These are phyloP conservation scores for Sycobia sp. DNA, from an alignment of 1,140 invertebrate species.

Conservation along the genomic window DNA sequence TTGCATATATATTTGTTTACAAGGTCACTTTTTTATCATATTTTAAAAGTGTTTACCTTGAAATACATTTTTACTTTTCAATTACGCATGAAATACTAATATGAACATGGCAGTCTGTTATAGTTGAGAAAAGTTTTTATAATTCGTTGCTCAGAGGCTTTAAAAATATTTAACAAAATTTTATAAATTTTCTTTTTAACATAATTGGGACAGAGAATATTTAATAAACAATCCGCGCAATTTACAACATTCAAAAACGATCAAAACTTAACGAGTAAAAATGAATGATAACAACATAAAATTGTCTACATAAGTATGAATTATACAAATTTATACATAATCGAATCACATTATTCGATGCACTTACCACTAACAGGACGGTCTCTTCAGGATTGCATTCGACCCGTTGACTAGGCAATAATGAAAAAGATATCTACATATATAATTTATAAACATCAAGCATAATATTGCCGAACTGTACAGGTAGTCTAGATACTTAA, in stretches of 20 bases:
- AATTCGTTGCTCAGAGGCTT: constrained; percentile 10
- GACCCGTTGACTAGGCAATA: constrained; percentile 49
- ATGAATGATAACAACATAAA: constrained; percentile 33
- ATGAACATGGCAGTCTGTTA: not conserved
- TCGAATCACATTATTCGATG: constrained; percentile 40
- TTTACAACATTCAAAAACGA: constrained; percentile 38
- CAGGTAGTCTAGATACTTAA: constrained; percentile 7
- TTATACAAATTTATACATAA: constrained; percentile 38
- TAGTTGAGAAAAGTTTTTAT: constrained; percentile 1
- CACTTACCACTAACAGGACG: constrained; percentile 45
- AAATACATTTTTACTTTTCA: constrained; percentile 2
- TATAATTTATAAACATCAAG: constrained; percentile 38
- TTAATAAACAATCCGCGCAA: constrained; percentile 40
- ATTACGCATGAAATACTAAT: not conserved
- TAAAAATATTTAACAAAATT: not conserved
- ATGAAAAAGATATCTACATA: constrained; percentile 35
- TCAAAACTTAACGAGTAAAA: constrained; percentile 47
- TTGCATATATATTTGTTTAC: not conserved
- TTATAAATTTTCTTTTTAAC: constrained; percentile 1
- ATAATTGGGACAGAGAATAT: constrained; percentile 35
- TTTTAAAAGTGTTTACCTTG: constrained; percentile 12
- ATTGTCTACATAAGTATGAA: not conserved
- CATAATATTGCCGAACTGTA: constrained; percentile 35
- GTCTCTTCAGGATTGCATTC: constrained; percentile 39
- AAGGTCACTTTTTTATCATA: constrained; percentile 24